These are phyloP conservation scores for Chaetodon trifascialis DNA, from an alignment of 2,113 vertebrate genomes.

Conservation along the genomic window DNA sequence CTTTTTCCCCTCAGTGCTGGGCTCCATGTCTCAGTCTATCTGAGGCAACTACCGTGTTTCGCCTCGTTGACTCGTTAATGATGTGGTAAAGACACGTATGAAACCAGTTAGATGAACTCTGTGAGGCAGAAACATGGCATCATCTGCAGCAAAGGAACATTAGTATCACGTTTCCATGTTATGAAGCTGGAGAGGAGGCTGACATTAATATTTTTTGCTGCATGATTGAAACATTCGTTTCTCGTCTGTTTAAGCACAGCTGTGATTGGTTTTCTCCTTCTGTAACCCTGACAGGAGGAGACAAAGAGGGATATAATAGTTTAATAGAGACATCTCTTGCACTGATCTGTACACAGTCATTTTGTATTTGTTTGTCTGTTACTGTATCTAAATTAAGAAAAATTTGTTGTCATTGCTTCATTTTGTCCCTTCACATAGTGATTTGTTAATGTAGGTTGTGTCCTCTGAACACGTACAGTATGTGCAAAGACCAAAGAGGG, in stretches of 20 bases:
- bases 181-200: slow-evolving; percentile 28
- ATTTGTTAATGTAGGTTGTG: neutral
- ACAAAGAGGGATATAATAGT: slow-evolving; percentile 1
- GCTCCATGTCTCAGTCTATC: slow-evolving; percentile 48
- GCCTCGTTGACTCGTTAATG: slow-evolving; percentile 75
- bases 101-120: slow-evolving; percentile 64
- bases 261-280: slow-evolving; percentile 13
- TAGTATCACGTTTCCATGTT: slow-evolving; percentile 51
- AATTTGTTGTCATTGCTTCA: neutral
- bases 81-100: slow-evolving; percentile 73
- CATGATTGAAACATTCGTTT: slow-evolving; percentile 52
- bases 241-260: slow-evolving; percentile 48
- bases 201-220: slow-evolving; percentile 37
- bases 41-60: slow-evolving; percentile 58
- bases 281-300: slow-evolving; percentile 4
- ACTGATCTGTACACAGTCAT: neutral
- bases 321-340: neutral
- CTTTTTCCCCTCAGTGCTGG: slow-evolving; percentile 19
- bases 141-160: slow-evolving; percentile 46
- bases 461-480: neutral
- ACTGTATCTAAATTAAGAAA: neutral
- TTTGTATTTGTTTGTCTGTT: neutral
- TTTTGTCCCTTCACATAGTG: neutral
- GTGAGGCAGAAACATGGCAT: slow-evolving; percentile 62
- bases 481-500: neutral